phyloP scores from a whole-genome alignment of 1,140 invertebrate species.

The Riptortus pedestris region DNA sequence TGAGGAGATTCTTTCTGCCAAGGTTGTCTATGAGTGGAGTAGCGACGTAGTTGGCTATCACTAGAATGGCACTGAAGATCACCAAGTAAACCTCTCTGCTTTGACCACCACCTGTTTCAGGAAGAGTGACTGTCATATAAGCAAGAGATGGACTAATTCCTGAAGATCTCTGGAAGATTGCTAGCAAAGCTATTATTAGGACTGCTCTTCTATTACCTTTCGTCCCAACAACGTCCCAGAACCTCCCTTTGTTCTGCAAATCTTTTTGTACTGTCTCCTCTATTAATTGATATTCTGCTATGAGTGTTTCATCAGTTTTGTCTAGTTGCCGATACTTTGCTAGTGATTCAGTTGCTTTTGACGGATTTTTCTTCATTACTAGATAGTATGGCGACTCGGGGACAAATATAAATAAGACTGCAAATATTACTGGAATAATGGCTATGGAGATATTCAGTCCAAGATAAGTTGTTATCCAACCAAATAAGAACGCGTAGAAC shows the following conservation, averaged over 20 bases:
- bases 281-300: constrained; percentile 26
- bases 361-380: constrained; percentile 45
- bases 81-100: constrained; percentile 28
- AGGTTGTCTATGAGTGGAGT: constrained; percentile 40
- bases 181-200: constrained; percentile 29
- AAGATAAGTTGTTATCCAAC: constrained; percentile 57
- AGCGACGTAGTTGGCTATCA: constrained; percentile 40
- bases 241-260: constrained; percentile 25
- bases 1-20: constrained; percentile 43
- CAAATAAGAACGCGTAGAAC: constrained; percentile 60
- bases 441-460: constrained; percentile 54
- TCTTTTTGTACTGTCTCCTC: constrained; percentile 25
- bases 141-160: constrained; percentile 32
- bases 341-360: constrained; percentile 51
- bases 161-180: constrained; percentile 30
- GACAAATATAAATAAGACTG: constrained; percentile 56
- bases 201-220: constrained; percentile 29
- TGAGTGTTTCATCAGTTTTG: constrained; percentile 30
- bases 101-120: constrained; percentile 31
- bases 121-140: constrained; percentile 30
- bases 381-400: constrained; percentile 73
- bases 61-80: constrained; percentile 29
- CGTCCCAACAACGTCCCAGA: constrained; percentile 27
- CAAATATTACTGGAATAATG: constrained; percentile 49
- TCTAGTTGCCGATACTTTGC: constrained; percentile 45